phyloP scores from a whole-genome alignment of 1,140 invertebrate species.

The Lycorma delicatula region DNA sequence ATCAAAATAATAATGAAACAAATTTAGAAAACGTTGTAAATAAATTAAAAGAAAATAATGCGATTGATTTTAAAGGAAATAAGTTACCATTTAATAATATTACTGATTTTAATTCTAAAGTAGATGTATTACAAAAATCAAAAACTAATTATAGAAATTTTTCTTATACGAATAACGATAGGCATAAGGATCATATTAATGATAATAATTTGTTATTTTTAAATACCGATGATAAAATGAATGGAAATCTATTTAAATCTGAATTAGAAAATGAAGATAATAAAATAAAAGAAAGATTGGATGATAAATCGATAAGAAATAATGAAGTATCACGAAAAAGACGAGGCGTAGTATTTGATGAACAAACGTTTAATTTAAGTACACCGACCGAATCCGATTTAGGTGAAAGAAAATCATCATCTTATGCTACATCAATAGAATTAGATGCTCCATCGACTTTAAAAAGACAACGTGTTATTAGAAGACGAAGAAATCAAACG shows the following conservation, averaged over 20 bases:
- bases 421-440: slow-evolving; percentile 33
- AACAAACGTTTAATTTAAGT: slow-evolving; percentile 18
- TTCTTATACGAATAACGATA: slow-evolving; percentile 13
- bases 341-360: slow-evolving; percentile 22
- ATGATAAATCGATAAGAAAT: not conserved
- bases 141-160: slow-evolving; percentile 12
- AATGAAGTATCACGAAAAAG: slow-evolving; percentile 13
- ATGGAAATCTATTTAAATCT: not conserved
- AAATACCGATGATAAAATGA: not conserved
- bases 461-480: slow-evolving; percentile 39
- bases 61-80: not conserved
- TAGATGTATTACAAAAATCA: no score
- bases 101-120: no score
- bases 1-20: not conserved
- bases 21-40: not conserved
- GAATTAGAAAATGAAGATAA: not conserved
- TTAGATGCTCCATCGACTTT: slow-evolving; percentile 38
- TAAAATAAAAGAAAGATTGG: not conserved
- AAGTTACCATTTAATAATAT: not conserved
- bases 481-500: slow-evolving; percentile 33
- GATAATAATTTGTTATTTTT: no score
- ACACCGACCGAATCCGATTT: slow-evolving; percentile 15
- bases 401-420: slow-evolving; percentile 19
- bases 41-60: not conserved
- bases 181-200: slow-evolving; percentile 7